phyloP scores from a whole-genome alignment of 2,888 invertebrate species.

The Ethmia dodecea region DNA sequence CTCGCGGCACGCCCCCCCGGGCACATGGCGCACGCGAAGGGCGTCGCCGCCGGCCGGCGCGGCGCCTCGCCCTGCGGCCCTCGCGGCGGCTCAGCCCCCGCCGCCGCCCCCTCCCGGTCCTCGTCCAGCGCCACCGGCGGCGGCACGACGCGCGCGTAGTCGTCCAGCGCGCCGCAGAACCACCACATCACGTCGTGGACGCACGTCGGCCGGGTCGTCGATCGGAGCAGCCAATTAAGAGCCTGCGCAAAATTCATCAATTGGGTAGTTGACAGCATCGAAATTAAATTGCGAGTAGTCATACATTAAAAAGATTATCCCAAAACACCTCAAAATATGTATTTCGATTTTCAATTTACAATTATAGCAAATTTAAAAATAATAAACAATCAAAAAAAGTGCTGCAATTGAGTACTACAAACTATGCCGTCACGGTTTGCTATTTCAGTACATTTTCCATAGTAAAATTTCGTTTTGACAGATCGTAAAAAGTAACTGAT shows the following conservation, averaged over 20 bases:
- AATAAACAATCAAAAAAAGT: too few relatives aligned
- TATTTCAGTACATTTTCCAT: too few relatives aligned
- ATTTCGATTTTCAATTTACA: too few relatives aligned
- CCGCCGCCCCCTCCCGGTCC: conserved; percentile 44
- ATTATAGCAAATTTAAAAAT: too few relatives aligned
- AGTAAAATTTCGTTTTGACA: too few relatives aligned
- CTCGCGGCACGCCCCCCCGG: conserved; percentile 55
- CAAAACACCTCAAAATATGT: too few relatives aligned
- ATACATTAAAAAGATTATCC: too few relatives aligned
- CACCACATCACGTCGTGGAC: conserved; percentile 98
- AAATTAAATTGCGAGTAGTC: too few relatives aligned
- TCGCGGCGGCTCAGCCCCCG: background rate
- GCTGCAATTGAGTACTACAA: too few relatives aligned
- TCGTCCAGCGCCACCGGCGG: conserved; percentile 40
- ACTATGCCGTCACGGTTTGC: too few relatives aligned
- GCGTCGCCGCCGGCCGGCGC: conserved; percentile 34
- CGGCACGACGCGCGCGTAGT: conserved; percentile 50
- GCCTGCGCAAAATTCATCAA: conserved; percentile 81
- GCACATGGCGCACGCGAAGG: conserved; percentile 54
- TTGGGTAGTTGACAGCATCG: too few relatives aligned
- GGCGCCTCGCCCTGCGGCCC: conserved; percentile 29
- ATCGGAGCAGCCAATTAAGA: conserved; percentile 95
- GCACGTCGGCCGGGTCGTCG: conserved; percentile 93
- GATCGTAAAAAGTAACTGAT: too few relatives aligned
- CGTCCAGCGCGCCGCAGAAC: conserved; percentile 91